These are phyloP conservation scores for Icerya purchasi DNA, from an alignment of 2,888 invertebrate species.

Conservation along the genomic window DNA sequence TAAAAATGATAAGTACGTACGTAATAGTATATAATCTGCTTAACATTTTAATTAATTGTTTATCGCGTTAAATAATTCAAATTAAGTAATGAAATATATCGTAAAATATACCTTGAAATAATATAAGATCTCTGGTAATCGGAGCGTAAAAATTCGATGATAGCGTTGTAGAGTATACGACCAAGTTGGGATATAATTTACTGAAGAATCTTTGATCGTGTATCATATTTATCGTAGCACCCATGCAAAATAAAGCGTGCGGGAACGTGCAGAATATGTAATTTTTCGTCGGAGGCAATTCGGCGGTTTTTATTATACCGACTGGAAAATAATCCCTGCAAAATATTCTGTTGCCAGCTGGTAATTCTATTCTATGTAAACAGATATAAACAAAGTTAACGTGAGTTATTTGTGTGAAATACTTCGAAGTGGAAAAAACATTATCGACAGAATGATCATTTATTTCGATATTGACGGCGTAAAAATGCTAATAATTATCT, in stretches of 20 bases:
- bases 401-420: too few species aligned
- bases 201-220: conserved; percentile 37
- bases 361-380: neutral
- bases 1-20: too few species aligned
- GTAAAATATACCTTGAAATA: conserved; percentile 32
- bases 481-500: too few species aligned
- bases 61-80: too few species aligned
- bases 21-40: too few species aligned
- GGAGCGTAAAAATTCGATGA: conserved; percentile 52
- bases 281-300: conserved; percentile 55
- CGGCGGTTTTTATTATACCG: conserved; percentile 55
- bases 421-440: too few species aligned
- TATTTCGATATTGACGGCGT: too few species aligned
- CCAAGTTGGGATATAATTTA: conserved; percentile 39
- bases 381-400: too few species aligned
- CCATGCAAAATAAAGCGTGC: conserved; percentile 68
- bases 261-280: conserved; percentile 77
- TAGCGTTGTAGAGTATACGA: conserved; percentile 39
- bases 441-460: too few species aligned
- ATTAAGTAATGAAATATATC: too few species aligned
- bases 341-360: conserved; percentile 22
- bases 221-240: conserved; percentile 56
- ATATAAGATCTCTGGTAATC: conserved; percentile 42
- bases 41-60: too few species aligned
- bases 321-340: conserved; percentile 55